Base-by-base conservation (phyloP, 2,797 vertebrate species). In the Phalloptychus januarius region DNA sequence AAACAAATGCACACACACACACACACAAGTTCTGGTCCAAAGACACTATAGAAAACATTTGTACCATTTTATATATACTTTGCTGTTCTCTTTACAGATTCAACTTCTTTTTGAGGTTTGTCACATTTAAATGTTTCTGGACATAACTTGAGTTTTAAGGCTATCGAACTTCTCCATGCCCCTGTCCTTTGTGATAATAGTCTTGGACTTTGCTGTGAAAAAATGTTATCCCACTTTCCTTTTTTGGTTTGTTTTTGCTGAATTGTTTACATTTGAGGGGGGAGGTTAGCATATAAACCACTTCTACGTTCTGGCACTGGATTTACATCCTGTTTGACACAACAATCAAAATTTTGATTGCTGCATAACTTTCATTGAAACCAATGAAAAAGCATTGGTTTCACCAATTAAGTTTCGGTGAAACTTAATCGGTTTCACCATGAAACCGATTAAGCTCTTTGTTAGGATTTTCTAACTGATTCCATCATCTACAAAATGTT, bases 21-120 rank as follows among this genome's bases (percentile, higher is more conserved):
- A 28, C 5, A 28, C 11, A 12, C 31, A 79, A 56, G 45, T 73
- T 71, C 33, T 73, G 42, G 73, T 67, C 63, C 45, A 58, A 16
- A 31, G 65, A 81, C 79, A 72, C 77, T 54, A 50, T 56, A 84
- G 75, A 20, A 36, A 70, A 67, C 78, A 65, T 48, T 72, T 83
- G 65, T 42, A 74, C 80, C 54, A 78, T 82, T 80, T 44, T 8
- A 10, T 65, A 71, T 83, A 48, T 52, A 25, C 76, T 52, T 63
- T 77, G 73, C 87, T 83, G 25, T 23, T 20, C 3, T 38, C 8
- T 18, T 33, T 38, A 38, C 36, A 65, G 33, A 69, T 15, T 42
- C 23, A 25, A 56, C n/a, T n/a, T 58, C 54, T 15, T 15, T 28
- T 58, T 58, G 12, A n/a, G 5, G 15, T 44, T 69, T 15, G 23